These are phyloP conservation scores for Choristoneura fumiferana DNA, from an alignment of 1,140 invertebrate species.

Conservation along the genomic window DNA sequence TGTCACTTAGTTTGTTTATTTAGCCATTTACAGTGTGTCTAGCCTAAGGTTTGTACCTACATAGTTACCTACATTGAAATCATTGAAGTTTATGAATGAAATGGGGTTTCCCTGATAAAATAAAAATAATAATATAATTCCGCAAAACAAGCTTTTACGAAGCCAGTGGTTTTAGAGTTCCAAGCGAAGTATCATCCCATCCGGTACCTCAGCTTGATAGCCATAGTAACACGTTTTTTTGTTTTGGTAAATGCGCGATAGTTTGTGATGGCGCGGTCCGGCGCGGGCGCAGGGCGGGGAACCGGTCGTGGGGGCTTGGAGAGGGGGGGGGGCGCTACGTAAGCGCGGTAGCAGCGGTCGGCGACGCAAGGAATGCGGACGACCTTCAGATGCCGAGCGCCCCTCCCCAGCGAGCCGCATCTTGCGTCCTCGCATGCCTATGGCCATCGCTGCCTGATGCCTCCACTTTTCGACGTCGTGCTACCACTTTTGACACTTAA, in stretches of 20 bases:
- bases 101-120: no score
- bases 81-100: constrained; percentile 26
- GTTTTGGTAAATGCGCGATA: constrained; percentile 75
- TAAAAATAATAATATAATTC: constrained; percentile 20
- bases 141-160: constrained; percentile 60
- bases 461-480: constrained; percentile 73
- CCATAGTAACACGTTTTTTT: constrained; percentile 73
- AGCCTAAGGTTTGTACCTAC: no score
- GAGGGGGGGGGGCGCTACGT: constrained; percentile 64
- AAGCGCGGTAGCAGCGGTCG: constrained; percentile 76
- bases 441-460: constrained; percentile 66
- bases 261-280: constrained; percentile 65
- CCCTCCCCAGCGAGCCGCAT: constrained; percentile 70
- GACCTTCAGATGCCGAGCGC: constrained; percentile 76
- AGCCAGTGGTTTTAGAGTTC: constrained; percentile 68
- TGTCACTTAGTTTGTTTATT: no score
- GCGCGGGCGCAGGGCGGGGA: constrained; percentile 51
- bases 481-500: constrained; percentile 66
- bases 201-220: constrained; percentile 74
- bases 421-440: constrained; percentile 74
- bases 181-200: constrained; percentile 65
- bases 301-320: constrained; percentile 49
- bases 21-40: no score
- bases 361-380: constrained; percentile 76
- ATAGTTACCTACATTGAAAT: no score